Conservation (phyloP, 92 coral and sea anemone genomes). For the Muricea muricata region DNA sequence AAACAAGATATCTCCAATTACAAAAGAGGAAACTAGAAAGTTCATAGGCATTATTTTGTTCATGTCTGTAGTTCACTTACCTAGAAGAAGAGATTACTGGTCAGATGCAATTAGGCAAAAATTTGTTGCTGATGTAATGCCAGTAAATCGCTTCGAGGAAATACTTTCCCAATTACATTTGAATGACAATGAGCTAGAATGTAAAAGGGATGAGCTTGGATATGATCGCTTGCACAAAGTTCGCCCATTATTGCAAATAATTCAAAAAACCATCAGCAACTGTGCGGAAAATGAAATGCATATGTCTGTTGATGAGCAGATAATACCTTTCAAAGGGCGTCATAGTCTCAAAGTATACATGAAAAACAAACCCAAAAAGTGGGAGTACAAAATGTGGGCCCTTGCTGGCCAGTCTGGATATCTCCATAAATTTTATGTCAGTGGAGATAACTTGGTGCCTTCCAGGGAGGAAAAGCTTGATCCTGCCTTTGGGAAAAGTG, state of each 20-base stretch:
- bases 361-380: conserved; percentile 33
- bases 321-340: conserved; percentile 38
- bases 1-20: too few relatives aligned
- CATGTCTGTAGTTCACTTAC: too few relatives aligned
- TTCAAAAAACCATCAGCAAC: neutral
- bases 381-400: conserved; percentile 33
- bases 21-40: too few relatives aligned
- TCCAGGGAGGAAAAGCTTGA: neutral
- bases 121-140: conserved; percentile 6
- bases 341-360: conserved; percentile 6
- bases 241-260: neutral
- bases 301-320: too few relatives aligned
- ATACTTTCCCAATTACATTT: conserved; percentile 15
- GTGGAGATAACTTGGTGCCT: conserved; percentile 13
- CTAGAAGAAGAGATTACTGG: too few relatives aligned
- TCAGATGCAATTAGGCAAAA: too few relatives aligned
- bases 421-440: conserved; percentile 4
- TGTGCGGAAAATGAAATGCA: neutral
- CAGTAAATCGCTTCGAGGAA: conserved; percentile 20
- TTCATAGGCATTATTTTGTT: too few relatives aligned
- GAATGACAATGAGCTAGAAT: conserved; percentile 24
- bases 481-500: conserved; percentile 30
- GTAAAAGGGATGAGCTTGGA: neutral
- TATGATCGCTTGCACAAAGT: conserved; percentile 2
- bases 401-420: conserved; percentile 39